Conservation (phyloP, 1,140 invertebrate species). For the Sweltsa coloradensis region DNA sequence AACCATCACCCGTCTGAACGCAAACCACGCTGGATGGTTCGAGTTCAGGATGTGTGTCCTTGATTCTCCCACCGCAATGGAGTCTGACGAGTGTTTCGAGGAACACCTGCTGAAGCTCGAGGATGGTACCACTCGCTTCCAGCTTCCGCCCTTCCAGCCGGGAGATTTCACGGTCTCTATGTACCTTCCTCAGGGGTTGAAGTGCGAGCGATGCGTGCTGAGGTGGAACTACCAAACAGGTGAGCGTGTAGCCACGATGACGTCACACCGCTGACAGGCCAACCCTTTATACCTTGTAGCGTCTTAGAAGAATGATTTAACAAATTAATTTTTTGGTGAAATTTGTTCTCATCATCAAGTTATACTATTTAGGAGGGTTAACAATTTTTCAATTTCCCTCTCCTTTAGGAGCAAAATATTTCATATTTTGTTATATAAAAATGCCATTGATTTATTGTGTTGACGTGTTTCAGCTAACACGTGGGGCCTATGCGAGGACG, state of each 20-base stretch:
- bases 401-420: too few species aligned
- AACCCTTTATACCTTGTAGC: too few species aligned
- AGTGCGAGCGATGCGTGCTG: constrained; percentile 34
- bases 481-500: constrained; percentile 23
- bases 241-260: too few species aligned
- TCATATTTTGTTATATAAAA: too few species aligned
- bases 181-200: constrained; percentile 25
- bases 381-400: too few species aligned
- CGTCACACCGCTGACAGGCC: too few species aligned
- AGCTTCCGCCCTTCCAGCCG: too few species aligned
- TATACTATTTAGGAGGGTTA: too few species aligned
- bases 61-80: constrained; percentile 19
- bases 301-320: too few species aligned
- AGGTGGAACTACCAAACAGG: constrained; percentile 37
- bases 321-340: too few species aligned
- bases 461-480: constrained; percentile 15
- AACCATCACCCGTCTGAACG: constrained; percentile 22
- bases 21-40: constrained; percentile 27
- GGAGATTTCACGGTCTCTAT: constrained; percentile 21
- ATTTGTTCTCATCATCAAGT: too few species aligned
- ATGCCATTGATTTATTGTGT: too few species aligned
- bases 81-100: constrained; percentile 29
- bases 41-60: constrained; percentile 29
- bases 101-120: constrained; percentile 18
- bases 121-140: constrained; percentile 35